Evolutionary conservation across 2,888 invertebrate species (phyloP).

Genomic region (Taphrorychus bicolor): DNA sequence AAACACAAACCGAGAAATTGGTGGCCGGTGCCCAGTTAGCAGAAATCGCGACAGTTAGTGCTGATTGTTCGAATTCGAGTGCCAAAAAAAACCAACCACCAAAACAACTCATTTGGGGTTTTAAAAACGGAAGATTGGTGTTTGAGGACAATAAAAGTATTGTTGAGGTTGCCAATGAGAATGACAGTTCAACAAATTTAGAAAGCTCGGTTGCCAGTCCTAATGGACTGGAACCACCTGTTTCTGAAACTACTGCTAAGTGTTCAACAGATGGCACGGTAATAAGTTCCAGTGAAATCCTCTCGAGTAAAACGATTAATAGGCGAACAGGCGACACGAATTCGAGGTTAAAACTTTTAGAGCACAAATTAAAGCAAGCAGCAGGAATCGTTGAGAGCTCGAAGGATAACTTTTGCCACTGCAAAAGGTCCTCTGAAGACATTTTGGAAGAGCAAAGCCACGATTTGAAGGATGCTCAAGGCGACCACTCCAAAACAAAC

Average conservation of each 20-base stretch:
- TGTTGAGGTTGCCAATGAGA: constrained; percentile 15
- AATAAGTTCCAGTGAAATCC: constrained; percentile 8
- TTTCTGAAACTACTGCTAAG: background rate
- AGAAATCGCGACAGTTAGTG: too few relatives aligned
- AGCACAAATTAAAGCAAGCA: constrained; percentile 56
- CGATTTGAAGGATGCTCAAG: too few relatives aligned
- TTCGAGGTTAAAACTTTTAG: constrained; percentile 62
- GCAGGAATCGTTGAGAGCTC: constrained; percentile 55
- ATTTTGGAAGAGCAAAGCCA: background rate
- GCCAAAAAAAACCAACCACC: background rate
- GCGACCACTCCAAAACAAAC: too few relatives aligned
- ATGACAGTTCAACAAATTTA: background rate
- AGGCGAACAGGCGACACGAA: constrained; percentile 57
- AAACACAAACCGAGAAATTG: constrained; percentile 9
- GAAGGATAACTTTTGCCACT: too few relatives aligned
- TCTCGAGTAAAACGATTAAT: constrained; percentile 49
- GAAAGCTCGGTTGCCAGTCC: constrained; percentile 1
- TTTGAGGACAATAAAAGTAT: constrained; percentile 32
- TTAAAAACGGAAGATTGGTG: constrained; percentile 37
- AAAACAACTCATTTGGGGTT: constrained; percentile 29
- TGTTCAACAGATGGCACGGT: constrained; percentile 29
- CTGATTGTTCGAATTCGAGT: too few relatives aligned
- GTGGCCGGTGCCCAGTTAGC: too few relatives aligned
- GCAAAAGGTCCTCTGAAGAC: too few relatives aligned
- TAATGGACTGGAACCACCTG: constrained; percentile 12